Evolutionary conservation across 2,797 vertebrate genomes (phyloP).

Genomic region (Petrocephalus sullivani): DNA sequence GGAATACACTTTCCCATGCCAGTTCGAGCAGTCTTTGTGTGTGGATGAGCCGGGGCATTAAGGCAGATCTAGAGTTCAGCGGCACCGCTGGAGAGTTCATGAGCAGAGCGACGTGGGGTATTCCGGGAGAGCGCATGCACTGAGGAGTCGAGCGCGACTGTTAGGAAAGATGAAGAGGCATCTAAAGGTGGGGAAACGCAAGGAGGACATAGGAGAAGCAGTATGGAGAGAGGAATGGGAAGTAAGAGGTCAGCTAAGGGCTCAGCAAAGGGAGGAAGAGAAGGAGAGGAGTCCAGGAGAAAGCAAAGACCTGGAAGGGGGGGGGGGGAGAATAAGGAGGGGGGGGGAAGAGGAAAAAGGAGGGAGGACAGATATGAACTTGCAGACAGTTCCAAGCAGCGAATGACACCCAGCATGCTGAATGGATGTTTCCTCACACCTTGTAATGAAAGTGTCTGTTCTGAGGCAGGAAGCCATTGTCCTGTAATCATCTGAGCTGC

Average conservation of each 20-base stretch:
- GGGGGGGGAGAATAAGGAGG: too few species aligned
- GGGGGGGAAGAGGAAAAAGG: background rate
- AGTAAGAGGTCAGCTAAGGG: background rate
- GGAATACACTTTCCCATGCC: constrained; percentile 45
- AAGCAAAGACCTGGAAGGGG: background rate
- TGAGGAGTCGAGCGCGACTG: constrained; percentile 38
- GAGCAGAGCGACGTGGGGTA: constrained; percentile 36
- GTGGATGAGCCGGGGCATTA: constrained; percentile 54
- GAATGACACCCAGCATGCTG: constrained; percentile 40
- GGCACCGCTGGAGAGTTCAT: constrained; percentile 38
- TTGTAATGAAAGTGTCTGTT: constrained; percentile 47
- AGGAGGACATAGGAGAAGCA: background rate
- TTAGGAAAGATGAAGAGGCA: background rate
- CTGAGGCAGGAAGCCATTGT: constrained; percentile 33
- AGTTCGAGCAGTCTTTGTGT: constrained; percentile 59
- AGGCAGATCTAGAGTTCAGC: constrained; percentile 42
- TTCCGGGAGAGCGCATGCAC: constrained; percentile 33
- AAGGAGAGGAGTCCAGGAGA: background rate
- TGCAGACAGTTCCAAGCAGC: background rate
- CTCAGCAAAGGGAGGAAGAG: background rate
- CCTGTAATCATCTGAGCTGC: constrained; percentile 53
- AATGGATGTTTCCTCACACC: constrained; percentile 42
- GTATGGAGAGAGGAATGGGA: background rate
- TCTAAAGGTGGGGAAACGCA: background rate
- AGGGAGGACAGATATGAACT: background rate